phyloP scores from a whole-genome alignment of 2,888 invertebrate genomes.

The Rotaria sp. region DNA sequence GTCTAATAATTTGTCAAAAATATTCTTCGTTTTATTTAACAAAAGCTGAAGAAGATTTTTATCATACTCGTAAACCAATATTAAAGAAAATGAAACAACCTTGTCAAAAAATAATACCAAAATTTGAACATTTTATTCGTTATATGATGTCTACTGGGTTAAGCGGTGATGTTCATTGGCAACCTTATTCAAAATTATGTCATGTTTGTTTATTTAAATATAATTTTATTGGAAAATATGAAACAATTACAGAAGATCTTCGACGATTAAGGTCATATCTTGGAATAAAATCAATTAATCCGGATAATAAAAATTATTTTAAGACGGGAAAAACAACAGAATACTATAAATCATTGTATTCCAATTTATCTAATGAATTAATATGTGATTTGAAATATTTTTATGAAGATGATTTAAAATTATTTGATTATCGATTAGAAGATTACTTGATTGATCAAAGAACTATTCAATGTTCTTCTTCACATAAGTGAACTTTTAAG shows the following conservation, averaged over 20 bases:
- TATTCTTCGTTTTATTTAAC: background rate
- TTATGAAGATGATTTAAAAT: background rate
- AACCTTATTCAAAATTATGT: too few species aligned
- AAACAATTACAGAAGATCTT: too few species aligned
- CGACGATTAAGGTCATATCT: too few species aligned
- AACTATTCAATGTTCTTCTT: background rate
- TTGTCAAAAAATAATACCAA: background rate
- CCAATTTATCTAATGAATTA: background rate
- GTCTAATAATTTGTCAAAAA: constrained; percentile 61
- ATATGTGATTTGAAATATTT: background rate
- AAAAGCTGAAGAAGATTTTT: too few species aligned
- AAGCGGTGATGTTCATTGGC: too few species aligned
- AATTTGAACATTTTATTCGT: too few species aligned
- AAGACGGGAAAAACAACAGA: background rate
- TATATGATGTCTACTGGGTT: too few species aligned
- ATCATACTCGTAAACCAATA: background rate
- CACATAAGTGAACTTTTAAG: too few species aligned
- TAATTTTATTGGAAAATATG: too few species aligned
- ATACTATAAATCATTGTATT: background rate
- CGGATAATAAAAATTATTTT: background rate
- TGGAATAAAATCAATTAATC: background rate
- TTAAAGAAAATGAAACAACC: background rate
- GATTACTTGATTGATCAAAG: background rate
- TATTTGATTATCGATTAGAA: background rate
- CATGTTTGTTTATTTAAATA: too few species aligned